These are phyloP conservation scores for Tautogolabrus adspersus DNA, from an alignment of 2,113 vertebrate species.

Conservation along the genomic window DNA sequence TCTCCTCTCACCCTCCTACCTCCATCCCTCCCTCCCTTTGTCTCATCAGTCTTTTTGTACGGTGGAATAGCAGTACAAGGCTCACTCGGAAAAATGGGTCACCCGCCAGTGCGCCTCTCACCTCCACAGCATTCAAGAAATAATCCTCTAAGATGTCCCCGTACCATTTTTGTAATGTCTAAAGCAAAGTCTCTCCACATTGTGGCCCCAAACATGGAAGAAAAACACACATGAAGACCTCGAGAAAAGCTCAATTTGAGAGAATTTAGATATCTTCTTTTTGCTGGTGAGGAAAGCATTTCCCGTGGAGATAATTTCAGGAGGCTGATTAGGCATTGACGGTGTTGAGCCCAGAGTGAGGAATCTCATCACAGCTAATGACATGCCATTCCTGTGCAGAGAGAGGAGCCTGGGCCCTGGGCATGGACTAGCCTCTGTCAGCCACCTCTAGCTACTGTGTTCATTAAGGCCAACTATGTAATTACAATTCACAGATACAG, in stretches of 20 bases:
- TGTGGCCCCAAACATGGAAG: slow-evolving; percentile 32
- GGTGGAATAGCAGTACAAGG: slow-evolving; percentile 65
- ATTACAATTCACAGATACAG: slow-evolving; percentile 80
- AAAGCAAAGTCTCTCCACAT: slow-evolving; percentile 50
- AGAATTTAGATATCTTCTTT: slow-evolving; percentile 61
- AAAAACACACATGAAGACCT: slow-evolving; percentile 41
- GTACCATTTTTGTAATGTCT: slow-evolving; percentile 67
- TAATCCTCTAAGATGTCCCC: slow-evolving; percentile 70
- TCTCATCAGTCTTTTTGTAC: slow-evolving; percentile 74
- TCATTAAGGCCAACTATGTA: slow-evolving; percentile 80
- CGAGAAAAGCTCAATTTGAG: slow-evolving; percentile 56
- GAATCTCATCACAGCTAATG: slow-evolving; percentile 82
- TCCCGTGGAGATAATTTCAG: slow-evolving; percentile 80
- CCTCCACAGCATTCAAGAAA: slow-evolving; percentile 72
- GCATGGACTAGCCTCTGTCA: slow-evolving; percentile 77
- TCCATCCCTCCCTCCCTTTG: slow-evolving; percentile 22
- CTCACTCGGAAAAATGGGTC: slow-evolving; percentile 78
- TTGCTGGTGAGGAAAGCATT: slow-evolving; percentile 68
- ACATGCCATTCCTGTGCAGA: slow-evolving; percentile 80
- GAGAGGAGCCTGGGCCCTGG: slow-evolving; percentile 72
- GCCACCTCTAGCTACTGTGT: slow-evolving; percentile 75
- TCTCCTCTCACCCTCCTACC: slow-evolving; percentile 51
- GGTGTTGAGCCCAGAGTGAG: slow-evolving; percentile 79
- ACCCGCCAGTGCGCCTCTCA: slow-evolving; percentile 77
- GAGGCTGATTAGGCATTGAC: slow-evolving; percentile 79